Evolutionary conservation across 2,113 vertebrate species (phyloP).

Genomic region (Pluvialis apricaria): DNA sequence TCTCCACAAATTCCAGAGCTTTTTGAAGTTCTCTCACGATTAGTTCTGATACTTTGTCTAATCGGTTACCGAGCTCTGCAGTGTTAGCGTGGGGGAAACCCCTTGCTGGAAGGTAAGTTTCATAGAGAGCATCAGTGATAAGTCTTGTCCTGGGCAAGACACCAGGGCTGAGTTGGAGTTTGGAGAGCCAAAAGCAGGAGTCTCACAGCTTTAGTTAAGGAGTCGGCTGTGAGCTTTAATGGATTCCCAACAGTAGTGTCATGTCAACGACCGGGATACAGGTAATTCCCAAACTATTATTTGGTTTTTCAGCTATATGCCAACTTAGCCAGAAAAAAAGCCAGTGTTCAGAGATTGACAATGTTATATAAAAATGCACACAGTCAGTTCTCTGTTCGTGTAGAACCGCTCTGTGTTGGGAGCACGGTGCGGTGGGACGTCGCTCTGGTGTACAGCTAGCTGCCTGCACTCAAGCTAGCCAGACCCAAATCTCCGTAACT

Average conservation of each 20-base stretch:
- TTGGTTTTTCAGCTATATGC: not conserved
- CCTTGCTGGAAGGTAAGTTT: not conserved
- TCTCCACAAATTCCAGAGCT: not conserved
- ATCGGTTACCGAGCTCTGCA: not conserved
- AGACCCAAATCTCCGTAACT: not conserved
- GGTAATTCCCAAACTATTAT: not conserved
- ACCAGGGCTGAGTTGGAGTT: not conserved
- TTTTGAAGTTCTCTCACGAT: not conserved
- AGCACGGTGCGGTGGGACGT: accelerated
- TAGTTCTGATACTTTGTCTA: not conserved
- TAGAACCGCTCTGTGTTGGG: accelerated
- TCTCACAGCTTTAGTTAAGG: not conserved
- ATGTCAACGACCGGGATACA: not conserved
- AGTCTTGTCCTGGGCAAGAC: not conserved
- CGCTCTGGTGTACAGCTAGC: not conserved
- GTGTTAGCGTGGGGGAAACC: not conserved
- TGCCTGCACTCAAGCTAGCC: not conserved
- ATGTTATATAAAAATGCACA: not conserved
- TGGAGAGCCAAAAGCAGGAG: not conserved
- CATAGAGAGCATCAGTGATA: not conserved
- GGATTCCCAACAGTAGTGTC: not conserved
- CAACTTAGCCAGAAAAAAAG: not conserved
- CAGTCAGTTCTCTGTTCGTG: not conserved
- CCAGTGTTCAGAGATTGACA: not conserved
- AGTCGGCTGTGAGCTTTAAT: not conserved